phyloP scores from a whole-genome alignment of 2,113 vertebrate genomes.

The Oncorhynchus keta region DNA sequence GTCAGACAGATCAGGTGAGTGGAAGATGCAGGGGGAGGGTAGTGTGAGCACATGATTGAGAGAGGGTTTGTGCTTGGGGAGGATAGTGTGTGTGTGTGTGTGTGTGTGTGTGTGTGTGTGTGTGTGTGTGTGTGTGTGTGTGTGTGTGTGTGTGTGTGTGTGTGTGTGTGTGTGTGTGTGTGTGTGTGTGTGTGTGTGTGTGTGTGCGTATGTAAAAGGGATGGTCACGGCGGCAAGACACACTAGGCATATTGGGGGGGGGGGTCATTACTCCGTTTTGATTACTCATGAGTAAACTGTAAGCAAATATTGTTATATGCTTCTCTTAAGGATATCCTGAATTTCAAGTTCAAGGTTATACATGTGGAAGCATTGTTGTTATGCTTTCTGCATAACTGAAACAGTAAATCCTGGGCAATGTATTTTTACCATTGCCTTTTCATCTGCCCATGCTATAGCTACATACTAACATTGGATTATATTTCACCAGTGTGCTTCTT shows the following conservation, averaged over 20 bases:
- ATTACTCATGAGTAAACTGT: slow-evolving; percentile 25
- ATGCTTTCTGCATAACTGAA: slow-evolving; percentile 43
- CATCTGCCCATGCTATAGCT: slow-evolving; percentile 3
- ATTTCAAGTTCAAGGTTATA: slow-evolving; percentile 67
- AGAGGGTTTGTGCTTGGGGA: slow-evolving; percentile 20
- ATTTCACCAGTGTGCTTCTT: slow-evolving; percentile 1
- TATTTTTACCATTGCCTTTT: neutral
- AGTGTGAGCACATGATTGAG: slow-evolving; percentile 4
- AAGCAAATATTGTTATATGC: no score
- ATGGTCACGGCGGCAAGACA: no score
- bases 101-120: neutral
- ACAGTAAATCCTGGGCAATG: neutral
- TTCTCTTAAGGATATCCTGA: slow-evolving; percentile 46
- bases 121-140: neutral
- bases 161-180: neutral
- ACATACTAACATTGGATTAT: slow-evolving; percentile 6
- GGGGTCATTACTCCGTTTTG: slow-evolving; percentile 53
- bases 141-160: neutral
- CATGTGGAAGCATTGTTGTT: slow-evolving; percentile 24
- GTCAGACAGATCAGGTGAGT: slow-evolving; percentile 36
- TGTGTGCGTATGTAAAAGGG: neutral
- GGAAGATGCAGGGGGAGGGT: slow-evolving; percentile 30
- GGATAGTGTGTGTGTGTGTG: slow-evolving; percentile 18
- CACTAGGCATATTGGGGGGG: slow-evolving; percentile 3
- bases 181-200: neutral